These are phyloP conservation scores for Boloria selene DNA, from an alignment of 2,888 invertebrate species.

Conservation along the genomic window DNA sequence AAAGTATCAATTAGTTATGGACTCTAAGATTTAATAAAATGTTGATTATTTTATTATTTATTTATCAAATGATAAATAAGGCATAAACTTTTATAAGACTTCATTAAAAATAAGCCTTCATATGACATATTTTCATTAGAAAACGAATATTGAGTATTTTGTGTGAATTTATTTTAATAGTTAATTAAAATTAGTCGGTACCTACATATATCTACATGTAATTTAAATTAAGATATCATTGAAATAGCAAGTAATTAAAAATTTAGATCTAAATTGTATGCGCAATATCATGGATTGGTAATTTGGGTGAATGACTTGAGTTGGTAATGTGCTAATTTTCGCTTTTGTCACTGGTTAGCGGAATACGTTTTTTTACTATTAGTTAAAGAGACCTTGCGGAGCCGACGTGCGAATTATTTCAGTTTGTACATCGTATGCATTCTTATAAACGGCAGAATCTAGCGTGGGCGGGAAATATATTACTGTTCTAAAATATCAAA, in stretches of 20 bases:
- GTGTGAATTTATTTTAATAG: no score
- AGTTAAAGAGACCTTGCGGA: slow-evolving; percentile 49
- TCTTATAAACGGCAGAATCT: slow-evolving; percentile 21
- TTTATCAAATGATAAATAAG: no score
- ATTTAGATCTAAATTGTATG: neutral
- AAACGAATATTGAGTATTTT: no score
- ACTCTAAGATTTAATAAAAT: no score
- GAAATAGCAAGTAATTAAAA: slow-evolving; percentile 5
- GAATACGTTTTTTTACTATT: slow-evolving; percentile 54
- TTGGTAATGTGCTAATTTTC: slow-evolving; percentile 69
- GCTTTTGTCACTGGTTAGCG: slow-evolving; percentile 67
- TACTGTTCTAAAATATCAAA: neutral
- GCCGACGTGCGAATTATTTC: slow-evolving; percentile 51
- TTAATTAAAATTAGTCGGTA: no score
- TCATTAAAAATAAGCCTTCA: no score
- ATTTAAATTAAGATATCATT: neutral
- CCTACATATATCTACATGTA: no score
- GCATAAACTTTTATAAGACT: no score
- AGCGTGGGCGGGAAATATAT: slow-evolving; percentile 6
- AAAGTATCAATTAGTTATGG: no score
- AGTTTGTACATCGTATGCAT: slow-evolving; percentile 31
- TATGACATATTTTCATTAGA: no score
- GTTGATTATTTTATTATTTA: no score
- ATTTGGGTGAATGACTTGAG: slow-evolving; percentile 66
- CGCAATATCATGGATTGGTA: slow-evolving; percentile 9